Evolutionary conservation across 2,797 vertebrate species (phyloP).

Genomic region (Graptemys geographica): DNA sequence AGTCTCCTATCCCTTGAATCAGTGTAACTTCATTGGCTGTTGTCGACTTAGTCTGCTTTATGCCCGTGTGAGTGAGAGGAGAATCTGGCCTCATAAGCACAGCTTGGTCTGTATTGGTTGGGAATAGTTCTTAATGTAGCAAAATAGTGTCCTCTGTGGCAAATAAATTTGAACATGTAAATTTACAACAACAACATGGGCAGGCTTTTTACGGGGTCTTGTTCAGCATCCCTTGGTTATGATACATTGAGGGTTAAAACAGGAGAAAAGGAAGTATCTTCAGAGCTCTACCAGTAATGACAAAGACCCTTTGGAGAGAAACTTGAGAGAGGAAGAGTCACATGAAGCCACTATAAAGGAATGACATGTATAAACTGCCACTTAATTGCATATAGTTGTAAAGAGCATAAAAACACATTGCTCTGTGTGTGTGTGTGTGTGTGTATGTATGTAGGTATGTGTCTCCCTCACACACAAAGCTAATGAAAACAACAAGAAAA

Average conservation of each 20-base stretch:
- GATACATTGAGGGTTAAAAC: neutral
- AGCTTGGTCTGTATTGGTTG: too few species aligned
- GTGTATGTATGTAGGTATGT: neutral
- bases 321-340: neutral
- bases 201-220: neutral
- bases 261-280: neutral
- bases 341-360: neutral
- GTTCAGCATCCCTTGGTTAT: neutral
- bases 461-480: neutral
- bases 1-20: neutral
- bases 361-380: neutral
- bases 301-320: neutral
- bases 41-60: neutral
- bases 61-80: neutral
- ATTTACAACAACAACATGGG: neutral
- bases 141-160: neutral
- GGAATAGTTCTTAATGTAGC: neutral
- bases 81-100: neutral
- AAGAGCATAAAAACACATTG: neutral
- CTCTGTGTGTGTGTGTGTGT: neutral
- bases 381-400: neutral
- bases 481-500: conserved; percentile 5
- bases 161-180: neutral
- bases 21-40: neutral
- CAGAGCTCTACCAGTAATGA: neutral